Conservation (phyloP, 1,140 invertebrate genomes). For the Brachionus sp. region DNA sequence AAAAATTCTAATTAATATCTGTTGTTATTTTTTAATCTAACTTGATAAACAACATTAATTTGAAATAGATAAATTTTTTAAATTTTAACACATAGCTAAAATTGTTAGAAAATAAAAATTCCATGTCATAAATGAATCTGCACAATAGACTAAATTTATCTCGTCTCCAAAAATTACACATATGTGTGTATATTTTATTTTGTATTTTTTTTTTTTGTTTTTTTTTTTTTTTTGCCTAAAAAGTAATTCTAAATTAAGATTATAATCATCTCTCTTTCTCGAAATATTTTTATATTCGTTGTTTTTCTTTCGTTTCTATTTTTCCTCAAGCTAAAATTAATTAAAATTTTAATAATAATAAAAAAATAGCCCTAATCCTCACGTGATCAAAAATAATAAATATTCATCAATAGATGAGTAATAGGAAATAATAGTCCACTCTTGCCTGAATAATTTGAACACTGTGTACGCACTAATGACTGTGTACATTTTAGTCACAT, state of each 20-base stretch:
- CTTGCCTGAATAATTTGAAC: not conserved
- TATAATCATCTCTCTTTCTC: slow-evolving; percentile 18
- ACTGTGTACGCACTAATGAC: not conserved
- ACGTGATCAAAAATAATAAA: slow-evolving; percentile 33
- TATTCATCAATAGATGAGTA: not conserved
- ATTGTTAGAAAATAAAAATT: too few species aligned
- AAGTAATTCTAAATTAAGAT: slow-evolving; percentile 33
- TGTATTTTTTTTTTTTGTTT: not conserved
- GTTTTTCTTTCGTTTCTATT: slow-evolving; percentile 8
- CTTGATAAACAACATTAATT: too few species aligned
- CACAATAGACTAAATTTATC: too few species aligned
- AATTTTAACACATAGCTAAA: too few species aligned
- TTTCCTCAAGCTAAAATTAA: slow-evolving; percentile 37
- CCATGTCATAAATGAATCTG: too few species aligned
- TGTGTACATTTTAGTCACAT: not conserved
- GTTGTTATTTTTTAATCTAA: too few species aligned
- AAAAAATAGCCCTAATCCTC: slow-evolving; percentile 43
- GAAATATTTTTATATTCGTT: slow-evolving; percentile 27
- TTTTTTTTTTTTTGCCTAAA: not conserved
- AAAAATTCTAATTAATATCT: too few species aligned
- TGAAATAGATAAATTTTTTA: too few species aligned
- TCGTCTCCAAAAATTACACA: too few species aligned
- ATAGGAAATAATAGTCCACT: not conserved
- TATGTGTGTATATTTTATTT: too few species aligned
- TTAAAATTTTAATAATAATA: slow-evolving; percentile 39